Evolutionary conservation across 2,113 vertebrate species (phyloP).

Genomic region (Alouatta palliata): DNA sequence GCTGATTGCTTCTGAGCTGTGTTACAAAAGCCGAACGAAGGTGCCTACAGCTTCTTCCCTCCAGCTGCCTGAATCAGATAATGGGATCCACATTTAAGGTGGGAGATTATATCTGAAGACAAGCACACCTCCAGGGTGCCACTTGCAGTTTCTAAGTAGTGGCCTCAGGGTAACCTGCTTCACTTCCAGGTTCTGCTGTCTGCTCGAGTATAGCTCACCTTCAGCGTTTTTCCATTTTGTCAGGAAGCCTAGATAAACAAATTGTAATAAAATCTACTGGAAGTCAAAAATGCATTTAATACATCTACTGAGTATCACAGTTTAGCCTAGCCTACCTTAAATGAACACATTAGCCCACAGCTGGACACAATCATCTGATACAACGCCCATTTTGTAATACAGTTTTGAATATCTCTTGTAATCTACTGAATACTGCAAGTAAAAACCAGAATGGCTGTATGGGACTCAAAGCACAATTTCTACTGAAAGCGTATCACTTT

Average conservation of each 20-base stretch:
- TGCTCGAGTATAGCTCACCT: not conserved
- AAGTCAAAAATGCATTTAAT: not conserved
- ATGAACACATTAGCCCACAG: not conserved
- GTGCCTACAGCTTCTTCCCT: not conserved
- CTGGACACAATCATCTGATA: not conserved
- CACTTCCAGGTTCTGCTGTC: not conserved
- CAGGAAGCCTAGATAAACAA: not conserved
- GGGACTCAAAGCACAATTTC: not conserved
- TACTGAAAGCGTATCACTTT: not conserved
- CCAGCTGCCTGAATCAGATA: not conserved
- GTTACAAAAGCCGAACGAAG: not conserved
- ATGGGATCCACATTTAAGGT: fast-evolving
- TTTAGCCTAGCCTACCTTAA: not conserved
- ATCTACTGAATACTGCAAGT: not conserved
- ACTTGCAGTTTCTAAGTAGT: not conserved
- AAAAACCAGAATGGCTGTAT: not conserved
- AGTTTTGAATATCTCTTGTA: not conserved
- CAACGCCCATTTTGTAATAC: not conserved
- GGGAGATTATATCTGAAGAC: not conserved
- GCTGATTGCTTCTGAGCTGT: not conserved
- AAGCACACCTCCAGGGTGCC: not conserved
- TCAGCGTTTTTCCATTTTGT: not conserved
- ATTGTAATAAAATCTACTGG: not conserved
- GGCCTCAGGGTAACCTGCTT: not conserved
- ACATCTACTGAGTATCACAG: not conserved